Evolutionary conservation across 2,888 invertebrate genomes (phyloP), one percentile per base, ranked within the genome.

Genomic region (Sminthurides aquaticus): DNA sequence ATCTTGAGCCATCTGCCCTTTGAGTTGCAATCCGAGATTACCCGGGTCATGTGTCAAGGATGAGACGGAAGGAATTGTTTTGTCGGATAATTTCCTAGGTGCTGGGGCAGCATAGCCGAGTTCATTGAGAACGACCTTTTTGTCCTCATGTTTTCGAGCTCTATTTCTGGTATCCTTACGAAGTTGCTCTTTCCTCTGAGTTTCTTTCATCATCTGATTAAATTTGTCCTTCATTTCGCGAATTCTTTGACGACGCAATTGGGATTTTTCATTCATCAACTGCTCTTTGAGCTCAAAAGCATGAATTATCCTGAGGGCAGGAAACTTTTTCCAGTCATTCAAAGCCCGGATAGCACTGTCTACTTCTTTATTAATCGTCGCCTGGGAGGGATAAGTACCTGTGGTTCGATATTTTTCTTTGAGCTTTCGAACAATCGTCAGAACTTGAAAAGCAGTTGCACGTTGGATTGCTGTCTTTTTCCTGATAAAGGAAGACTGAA

Each of bases 321-420:
- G 59, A 26, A 59, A 64, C 52, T 64, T 64, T 43, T 64, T 64
- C 64, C 64, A 64, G 34, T 64, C 64, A 3, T 58, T 22, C 24
- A 64, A 49, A 18, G 64, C 64, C n/a, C 59, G 52, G 34, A 64
- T 59, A 3, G 64, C 64, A 59, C 34, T 48, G n/a, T 58, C 52
- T 1, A 64, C 64, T 22, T 64, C 64, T 15, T 58, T 59, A 2
- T 43, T n/a, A 26, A 64, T 59, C 2, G 55, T 29, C 1, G n/a
- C 18, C 2, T 64, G 34, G 8, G 34, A 28, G 5, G 59, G 59
- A 18, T 25, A 34, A 18, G 22, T 26, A 3, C 64, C 64, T 18
- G 64, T 26, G 1, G 57, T 1, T 18, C 55, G 29, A 24, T 58
- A 54, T 34, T 64, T 64, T n/a, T 64, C 64, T 27, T 59, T 52